Conservation (phyloP, 2,113 vertebrate genomes). For the Saccopteryx bilineata region DNA sequence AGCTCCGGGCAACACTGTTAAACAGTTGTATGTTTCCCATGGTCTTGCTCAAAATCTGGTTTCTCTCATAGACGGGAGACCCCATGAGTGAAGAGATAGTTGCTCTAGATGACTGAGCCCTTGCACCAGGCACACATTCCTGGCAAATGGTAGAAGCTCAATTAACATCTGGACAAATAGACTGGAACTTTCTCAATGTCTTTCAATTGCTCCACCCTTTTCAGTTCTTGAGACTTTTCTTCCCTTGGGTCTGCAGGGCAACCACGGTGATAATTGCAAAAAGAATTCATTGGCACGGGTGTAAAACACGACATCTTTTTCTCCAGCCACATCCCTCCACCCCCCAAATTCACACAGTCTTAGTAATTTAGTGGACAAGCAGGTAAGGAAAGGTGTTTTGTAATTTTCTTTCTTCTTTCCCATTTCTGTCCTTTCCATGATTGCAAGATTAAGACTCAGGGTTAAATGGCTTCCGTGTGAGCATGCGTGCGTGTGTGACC, state of each 20-base stretch:
- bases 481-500: not conserved
- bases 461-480: not conserved
- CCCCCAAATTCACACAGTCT: not conserved
- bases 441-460: not conserved
- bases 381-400: not conserved
- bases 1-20: not conserved
- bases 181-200: not conserved
- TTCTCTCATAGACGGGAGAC: not conserved
- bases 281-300: not conserved
- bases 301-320: not conserved
- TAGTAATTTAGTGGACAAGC: not conserved
- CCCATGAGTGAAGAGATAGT: not conserved
- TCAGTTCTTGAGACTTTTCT: not conserved
- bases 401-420: not conserved
- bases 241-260: not conserved
- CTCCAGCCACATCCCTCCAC: not conserved
- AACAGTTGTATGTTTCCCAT: not conserved
- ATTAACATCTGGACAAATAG: not conserved
- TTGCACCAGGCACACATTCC: not conserved
- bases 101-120: not conserved
- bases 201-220: not conserved
- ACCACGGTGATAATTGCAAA: not conserved
- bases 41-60: conserved; percentile 2
- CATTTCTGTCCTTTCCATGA: not conserved
- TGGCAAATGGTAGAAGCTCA: not conserved